phyloP scores from a whole-genome alignment of 1,140 invertebrate species.

The Drosophila ogumai region DNA sequence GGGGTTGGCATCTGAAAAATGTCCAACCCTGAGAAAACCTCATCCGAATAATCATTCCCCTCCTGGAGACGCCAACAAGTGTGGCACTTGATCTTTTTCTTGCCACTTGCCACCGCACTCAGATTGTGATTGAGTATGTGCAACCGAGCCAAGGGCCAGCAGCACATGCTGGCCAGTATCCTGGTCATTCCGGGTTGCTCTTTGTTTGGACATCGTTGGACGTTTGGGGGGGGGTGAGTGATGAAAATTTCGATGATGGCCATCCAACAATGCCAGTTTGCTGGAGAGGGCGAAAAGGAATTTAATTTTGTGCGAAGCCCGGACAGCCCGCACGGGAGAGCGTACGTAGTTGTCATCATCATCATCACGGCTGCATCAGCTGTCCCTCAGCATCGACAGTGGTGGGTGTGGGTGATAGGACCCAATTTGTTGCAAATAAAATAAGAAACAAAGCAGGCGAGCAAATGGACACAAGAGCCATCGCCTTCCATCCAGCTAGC shows the following conservation, averaged over 20 bases:
- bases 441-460: constrained; percentile 57
- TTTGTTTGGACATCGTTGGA: constrained; percentile 27
- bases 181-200: neutral
- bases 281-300: constrained; percentile 45
- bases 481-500: constrained; percentile 15
- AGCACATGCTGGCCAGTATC: constrained; percentile 20
- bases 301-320: constrained; percentile 72
- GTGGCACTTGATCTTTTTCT: constrained; percentile 77
- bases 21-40: neutral
- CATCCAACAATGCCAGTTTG: constrained; percentile 55
- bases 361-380: constrained; percentile 44
- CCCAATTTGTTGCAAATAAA: constrained; percentile 74
- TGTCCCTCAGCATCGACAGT: constrained; percentile 34
- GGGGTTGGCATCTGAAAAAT: constrained; percentile 3
- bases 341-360: constrained; percentile 42
- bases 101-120: constrained; percentile 60
- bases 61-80: constrained; percentile 77
- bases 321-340: constrained; percentile 15
- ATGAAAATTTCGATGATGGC: constrained; percentile 47
- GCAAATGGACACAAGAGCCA: constrained; percentile 14
- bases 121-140: constrained; percentile 63
- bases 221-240: constrained; percentile 11
- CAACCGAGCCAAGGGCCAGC: constrained; percentile 37
- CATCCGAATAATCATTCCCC: constrained; percentile 33
- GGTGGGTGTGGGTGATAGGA: constrained; percentile 45